Percentiles rank a stretch among this genome's conserved stretches.
Evolutionary conservation across 2,113 vertebrate species (phyloP).

Genomic region (Recurvirostra avosetta): DNA sequence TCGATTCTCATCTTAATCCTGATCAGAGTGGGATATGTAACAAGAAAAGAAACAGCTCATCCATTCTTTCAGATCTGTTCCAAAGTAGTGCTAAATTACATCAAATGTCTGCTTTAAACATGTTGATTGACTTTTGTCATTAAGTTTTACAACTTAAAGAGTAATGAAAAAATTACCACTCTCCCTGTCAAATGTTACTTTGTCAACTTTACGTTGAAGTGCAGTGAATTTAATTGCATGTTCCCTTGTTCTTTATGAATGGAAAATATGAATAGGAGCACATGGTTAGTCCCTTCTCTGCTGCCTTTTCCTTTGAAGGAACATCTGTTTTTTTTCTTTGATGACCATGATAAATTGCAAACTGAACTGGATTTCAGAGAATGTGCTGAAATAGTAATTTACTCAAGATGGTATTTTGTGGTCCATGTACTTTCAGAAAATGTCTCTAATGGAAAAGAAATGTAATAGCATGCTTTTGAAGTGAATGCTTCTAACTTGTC

Average conservation of each 20-base stretch:
- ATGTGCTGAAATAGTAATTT: not conserved
- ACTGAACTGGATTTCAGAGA: not conserved
- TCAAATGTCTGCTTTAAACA: not conserved
- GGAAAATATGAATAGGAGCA: not conserved
- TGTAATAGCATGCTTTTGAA: not conserved
- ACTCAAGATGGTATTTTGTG: not conserved
- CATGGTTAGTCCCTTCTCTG: not conserved
- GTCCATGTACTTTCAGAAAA: not conserved
- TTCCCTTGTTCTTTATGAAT: not conserved
- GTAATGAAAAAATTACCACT: too few species aligned
- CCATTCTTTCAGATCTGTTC: not conserved
- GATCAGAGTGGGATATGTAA: not conserved
- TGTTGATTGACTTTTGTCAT: not conserved
- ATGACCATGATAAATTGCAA: not conserved
- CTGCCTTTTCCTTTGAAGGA: not conserved
- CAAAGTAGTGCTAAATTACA: not conserved
- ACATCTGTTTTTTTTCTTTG: not conserved
- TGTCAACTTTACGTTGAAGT: too few species aligned
- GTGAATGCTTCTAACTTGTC: not conserved
- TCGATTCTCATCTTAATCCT: not conserved
- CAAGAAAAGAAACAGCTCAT: not conserved
- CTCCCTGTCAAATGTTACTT: too few species aligned
- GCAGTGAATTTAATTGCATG: not conserved
- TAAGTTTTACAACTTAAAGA: not conserved
- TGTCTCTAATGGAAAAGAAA: not conserved